Evolutionary conservation across 2,113 vertebrate species (phyloP), one percentile per base, ranked within the genome.

Genomic region (Bothrops jararaca): DNA sequence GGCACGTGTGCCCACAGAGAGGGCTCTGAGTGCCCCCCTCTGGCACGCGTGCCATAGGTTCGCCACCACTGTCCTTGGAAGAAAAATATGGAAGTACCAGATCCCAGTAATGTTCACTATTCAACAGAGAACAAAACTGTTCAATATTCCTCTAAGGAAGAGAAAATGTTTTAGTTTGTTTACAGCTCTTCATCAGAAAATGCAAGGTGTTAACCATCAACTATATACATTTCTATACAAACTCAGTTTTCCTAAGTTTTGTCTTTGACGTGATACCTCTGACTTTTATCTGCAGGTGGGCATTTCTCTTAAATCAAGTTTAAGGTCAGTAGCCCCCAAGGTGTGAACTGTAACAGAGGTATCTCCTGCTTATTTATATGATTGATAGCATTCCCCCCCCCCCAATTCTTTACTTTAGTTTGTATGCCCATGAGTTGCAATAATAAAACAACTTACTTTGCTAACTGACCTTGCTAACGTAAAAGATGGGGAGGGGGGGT

Each of bases 381-480:
- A 45, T 91, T 34, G 20, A 24, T n/a, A 11, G 26, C 48, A 45
- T 74, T 34, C 0, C 0, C 18, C 18, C 0, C 18, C 18, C n/a
- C 34, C 69, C 53, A 80, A 29, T 60, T 74, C 85, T 57, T 10
- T 50, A 91, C 56, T 54, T 1, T 0, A 64, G 85, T 26, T 52
- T 18, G 94, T 2, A 0, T 91, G 89, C 93, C 29, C 4, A 64
- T 29, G 15, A 0, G 0, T 42, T 39, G n/a, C 58, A 88, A 22
- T 24, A 13, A 89, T 13, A 29, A 94, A 45, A 50, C 64, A 86
- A 0, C 0, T n/a, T 15, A 69, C 29, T 12, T 34, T 60, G 0
- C 0, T 57, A 86, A 57, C 22, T 48, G 92, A 69, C 12, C 60
- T 69, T n/a, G 90, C 69, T 92, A n/a, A 93, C 11, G 88, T 92